Conservation (phyloP, 2,113 vertebrate species). For the Zapus hudsonius region DNA sequence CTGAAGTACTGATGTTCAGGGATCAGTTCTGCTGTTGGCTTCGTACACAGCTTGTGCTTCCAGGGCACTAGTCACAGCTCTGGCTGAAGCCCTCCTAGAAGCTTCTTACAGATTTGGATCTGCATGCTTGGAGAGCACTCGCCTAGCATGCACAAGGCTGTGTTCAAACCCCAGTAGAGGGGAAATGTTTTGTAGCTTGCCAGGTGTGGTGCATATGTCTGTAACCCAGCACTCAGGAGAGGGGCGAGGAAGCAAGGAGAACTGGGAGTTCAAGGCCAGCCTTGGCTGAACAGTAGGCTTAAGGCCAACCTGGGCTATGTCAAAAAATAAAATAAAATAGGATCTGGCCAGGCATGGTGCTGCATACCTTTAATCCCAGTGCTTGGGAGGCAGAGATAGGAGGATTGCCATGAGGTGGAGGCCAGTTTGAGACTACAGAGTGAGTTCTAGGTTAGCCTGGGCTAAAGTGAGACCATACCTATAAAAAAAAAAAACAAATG, state of each 20-base stretch:
- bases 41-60: slow-evolving; percentile 42
- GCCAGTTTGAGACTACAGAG: no score
- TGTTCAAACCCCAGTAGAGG: neutral
- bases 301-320: neutral
- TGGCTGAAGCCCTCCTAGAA: slow-evolving; percentile 36
- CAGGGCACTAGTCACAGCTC: neutral
- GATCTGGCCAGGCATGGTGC: no score
- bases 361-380: no score
- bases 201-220: neutral
- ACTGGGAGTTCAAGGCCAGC: neutral
- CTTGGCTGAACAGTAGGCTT: neutral
- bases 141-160: neutral
- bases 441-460: no score
- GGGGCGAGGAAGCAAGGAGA: neutral
- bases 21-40: slow-evolving; percentile 75
- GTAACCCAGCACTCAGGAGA: neutral
- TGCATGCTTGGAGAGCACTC: neutral
- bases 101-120: neutral
- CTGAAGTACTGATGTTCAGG: slow-evolving; percentile 69
- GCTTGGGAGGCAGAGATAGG: no score
- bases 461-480: no score
- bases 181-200: neutral
- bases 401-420: no score
- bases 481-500: neutral
- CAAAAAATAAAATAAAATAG: neutral